Percentiles rank a stretch among this genome's conserved stretches.
Conservation (phyloP, 2,113 vertebrate genomes). For the Casuarius casuarius region DNA sequence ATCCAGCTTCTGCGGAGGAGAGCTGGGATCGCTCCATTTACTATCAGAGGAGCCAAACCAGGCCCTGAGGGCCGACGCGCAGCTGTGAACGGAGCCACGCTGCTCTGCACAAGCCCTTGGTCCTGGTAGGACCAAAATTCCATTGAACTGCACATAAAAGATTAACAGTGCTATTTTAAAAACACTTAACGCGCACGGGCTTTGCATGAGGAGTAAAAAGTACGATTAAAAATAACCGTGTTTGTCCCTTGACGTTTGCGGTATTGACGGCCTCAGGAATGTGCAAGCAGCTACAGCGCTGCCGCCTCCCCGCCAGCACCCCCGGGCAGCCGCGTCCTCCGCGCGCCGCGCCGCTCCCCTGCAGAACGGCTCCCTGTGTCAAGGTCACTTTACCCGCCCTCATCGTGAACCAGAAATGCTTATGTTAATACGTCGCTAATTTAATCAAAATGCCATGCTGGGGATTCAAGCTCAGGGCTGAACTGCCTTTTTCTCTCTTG, state of each 20-base stretch:
- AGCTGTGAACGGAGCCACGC: neutral
- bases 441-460: neutral
- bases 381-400: constrained; percentile 11
- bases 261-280: fast-evolving
- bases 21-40: fast-evolving
- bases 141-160: neutral
- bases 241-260: neutral
- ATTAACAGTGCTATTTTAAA: neutral
- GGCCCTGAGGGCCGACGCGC: neutral
- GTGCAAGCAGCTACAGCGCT: fast-evolving
- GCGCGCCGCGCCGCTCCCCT: neutral
- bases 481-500: neutral
- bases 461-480: neutral
- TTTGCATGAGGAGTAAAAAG: neutral
- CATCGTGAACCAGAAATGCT: fast-evolving
- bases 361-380: neutral
- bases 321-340: neutral
- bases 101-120: neutral
- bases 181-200: fast-evolving
- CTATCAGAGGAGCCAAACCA: neutral
- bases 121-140: neutral
- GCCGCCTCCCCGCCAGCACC: neutral
- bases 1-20: neutral
- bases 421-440: neutral
- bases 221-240: fast-evolving